Evolutionary conservation across 2,113 vertebrate species (phyloP).

Genomic region (Lampris megalopsis): DNA sequence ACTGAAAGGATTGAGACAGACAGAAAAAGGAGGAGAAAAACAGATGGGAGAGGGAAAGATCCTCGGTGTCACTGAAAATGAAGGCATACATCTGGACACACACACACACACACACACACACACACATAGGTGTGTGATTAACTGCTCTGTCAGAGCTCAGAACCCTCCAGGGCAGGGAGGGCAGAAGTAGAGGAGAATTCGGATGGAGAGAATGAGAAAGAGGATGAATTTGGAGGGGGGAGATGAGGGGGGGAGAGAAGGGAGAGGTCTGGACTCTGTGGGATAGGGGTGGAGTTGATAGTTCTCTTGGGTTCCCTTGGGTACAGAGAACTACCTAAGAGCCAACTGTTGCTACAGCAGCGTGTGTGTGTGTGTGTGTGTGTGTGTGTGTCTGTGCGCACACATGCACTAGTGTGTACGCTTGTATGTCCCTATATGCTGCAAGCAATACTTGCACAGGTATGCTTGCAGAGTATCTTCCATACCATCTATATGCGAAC

Average conservation of each 20-base stretch:
- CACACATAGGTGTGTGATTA: slow-evolving; percentile 63
- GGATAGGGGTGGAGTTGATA: background rate
- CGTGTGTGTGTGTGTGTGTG: slow-evolving; percentile 17
- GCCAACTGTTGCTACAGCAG: slow-evolving; percentile 67
- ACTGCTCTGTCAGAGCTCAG: slow-evolving; percentile 75
- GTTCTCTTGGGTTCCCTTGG: slow-evolving; percentile 24
- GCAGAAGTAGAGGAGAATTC: slow-evolving; percentile 59
- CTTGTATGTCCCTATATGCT: slow-evolving; percentile 7
- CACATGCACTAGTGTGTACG: background rate
- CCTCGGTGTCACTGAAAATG: slow-evolving; percentile 55
- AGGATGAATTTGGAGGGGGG: slow-evolving; percentile 56
- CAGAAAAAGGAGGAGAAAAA: slow-evolving; percentile 17
- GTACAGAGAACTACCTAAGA: slow-evolving; percentile 24
- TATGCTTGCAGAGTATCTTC: slow-evolving; percentile 36
- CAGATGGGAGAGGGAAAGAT: slow-evolving; percentile 36
- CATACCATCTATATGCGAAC: slow-evolving; percentile 64
- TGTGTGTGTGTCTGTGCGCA: slow-evolving; percentile 20
- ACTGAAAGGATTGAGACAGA: background rate
- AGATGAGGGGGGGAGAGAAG: slow-evolving; percentile 62
- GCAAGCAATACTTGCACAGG: slow-evolving; percentile 25
- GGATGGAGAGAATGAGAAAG: slow-evolving; percentile 27
- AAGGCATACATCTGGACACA: slow-evolving; percentile 63
- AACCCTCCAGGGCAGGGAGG: slow-evolving; percentile 67
- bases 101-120: slow-evolving; percentile 3
- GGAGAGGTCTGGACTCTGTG: slow-evolving; percentile 63